A percentile compares a stretch with the other conserved stretches of the same genome.
Evolutionary conservation across 2,888 invertebrate species (phyloP).

Genomic region (Abrostola tripartita): DNA sequence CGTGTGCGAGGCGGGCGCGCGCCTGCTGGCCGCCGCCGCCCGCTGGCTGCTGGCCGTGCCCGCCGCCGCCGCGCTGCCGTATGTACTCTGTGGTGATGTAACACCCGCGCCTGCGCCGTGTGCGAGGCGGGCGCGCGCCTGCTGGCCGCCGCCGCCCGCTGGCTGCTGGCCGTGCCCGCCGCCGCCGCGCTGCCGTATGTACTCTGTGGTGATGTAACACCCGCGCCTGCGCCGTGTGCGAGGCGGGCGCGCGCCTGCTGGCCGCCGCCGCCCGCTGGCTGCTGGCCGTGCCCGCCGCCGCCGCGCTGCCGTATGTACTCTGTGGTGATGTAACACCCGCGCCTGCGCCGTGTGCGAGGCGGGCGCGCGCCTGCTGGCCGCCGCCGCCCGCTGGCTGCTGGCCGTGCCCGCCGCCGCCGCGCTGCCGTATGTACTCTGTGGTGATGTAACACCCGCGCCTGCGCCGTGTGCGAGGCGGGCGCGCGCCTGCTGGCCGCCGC

Average conservation of each 20-base stretch:
- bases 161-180: slow-evolving; percentile 95
- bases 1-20: slow-evolving; percentile 97
- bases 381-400: slow-evolving; percentile 96
- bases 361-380: slow-evolving; percentile 96
- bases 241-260: slow-evolving; percentile 96
- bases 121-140: slow-evolving; percentile 98
- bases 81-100: not conserved
- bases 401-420: slow-evolving; percentile 94
- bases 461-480: slow-evolving; percentile 98
- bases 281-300: slow-evolving; percentile 94
- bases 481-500: slow-evolving; percentile 96
- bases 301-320: slow-evolving; percentile 88
- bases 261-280: slow-evolving; percentile 97
- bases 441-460: slow-evolving; percentile 91
- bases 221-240: slow-evolving; percentile 98
- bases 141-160: slow-evolving; percentile 96
- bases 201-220: slow-evolving; percentile 75
- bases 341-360: slow-evolving; percentile 98
- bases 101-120: slow-evolving; percentile 96
- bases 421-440: slow-evolving; percentile 80
- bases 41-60: slow-evolving; percentile 96
- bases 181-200: slow-evolving; percentile 91
- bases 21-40: slow-evolving; percentile 96
- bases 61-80: slow-evolving; percentile 92
- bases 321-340: slow-evolving; percentile 88